These are phyloP conservation scores for Cyprinodon brontotheroides DNA, from an alignment of 2,113 vertebrate genomes.

Conservation along the genomic window DNA sequence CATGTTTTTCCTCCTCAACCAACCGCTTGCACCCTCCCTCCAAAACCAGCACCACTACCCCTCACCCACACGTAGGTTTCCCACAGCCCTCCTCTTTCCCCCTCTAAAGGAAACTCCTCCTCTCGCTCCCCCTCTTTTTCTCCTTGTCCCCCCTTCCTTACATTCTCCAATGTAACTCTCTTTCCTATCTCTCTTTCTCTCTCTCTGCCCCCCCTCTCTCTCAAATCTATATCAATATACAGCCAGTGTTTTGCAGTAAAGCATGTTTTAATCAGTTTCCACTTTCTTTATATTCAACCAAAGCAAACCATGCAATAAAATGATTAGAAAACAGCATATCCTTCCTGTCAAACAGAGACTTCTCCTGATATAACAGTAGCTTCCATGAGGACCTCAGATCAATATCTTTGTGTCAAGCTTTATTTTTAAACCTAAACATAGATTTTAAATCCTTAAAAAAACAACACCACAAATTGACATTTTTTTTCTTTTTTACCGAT, in stretches of 20 bases:
- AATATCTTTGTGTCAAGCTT: not conserved
- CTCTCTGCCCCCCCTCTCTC: not conserved
- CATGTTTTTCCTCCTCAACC: conserved; percentile 61
- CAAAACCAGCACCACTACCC: conserved; percentile 15
- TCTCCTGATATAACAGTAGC: not conserved
- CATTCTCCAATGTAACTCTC: conserved; percentile 6
- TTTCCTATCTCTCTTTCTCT: conserved; percentile 22
- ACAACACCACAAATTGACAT: not conserved
- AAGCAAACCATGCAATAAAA: conserved; percentile 18
- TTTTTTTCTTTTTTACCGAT: not conserved
- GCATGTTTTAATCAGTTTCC: not conserved
- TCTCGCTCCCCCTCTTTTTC: conserved; percentile 2
- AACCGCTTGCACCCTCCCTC: conserved; percentile 24
- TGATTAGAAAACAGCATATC: conserved; percentile 2
- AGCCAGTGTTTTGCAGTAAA: conserved; percentile 16
- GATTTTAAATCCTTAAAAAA: not conserved
- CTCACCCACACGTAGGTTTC: conserved; percentile 58
- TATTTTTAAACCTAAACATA: not conserved
- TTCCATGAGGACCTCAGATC: not conserved
- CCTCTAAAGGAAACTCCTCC: conserved; percentile 47
- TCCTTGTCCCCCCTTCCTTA: conserved; percentile 45
- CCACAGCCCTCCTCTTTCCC: conserved; percentile 56
- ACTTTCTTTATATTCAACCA: not conserved
- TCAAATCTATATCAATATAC: not conserved
- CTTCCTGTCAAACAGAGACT: conserved; percentile 6